These are phyloP conservation scores for Sylvietta virens DNA, from an alignment of 2,113 vertebrate genomes.

Conservation along the genomic window DNA sequence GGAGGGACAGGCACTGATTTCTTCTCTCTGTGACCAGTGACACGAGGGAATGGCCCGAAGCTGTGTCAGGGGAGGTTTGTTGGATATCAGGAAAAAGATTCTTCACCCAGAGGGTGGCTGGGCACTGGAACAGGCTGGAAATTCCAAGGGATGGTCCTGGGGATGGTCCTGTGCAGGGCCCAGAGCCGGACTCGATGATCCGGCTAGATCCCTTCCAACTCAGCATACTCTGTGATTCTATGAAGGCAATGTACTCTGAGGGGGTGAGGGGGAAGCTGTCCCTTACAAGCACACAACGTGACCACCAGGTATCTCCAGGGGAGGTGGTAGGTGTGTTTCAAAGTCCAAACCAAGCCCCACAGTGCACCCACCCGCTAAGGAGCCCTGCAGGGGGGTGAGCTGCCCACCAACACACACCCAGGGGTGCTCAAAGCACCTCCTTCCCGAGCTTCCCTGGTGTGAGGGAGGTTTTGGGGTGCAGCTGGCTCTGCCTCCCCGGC, in stretches of 20 bases:
- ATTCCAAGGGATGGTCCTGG: too few species aligned
- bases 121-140: neutral
- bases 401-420: neutral
- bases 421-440: neutral
- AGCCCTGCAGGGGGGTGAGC: neutral
- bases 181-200: fast-evolving
- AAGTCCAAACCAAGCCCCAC: neutral
- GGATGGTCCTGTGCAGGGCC: neutral
- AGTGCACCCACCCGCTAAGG: neutral
- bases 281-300: neutral
- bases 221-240: neutral
- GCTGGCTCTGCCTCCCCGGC: neutral
- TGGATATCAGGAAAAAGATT: neutral
- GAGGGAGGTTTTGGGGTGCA: neutral
- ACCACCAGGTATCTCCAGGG: neutral
- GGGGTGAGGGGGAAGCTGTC: neutral
- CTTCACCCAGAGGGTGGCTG: neutral
- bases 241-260: neutral
- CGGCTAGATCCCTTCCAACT: neutral
- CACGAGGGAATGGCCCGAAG: neutral
- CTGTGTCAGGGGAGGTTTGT: neutral
- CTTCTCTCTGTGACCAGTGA: neutral
- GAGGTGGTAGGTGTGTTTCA: neutral
- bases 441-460: neutral
- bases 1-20: neutral